phyloP scores from a whole-genome alignment of 2,113 vertebrate species.

The Anhinga anhinga region DNA sequence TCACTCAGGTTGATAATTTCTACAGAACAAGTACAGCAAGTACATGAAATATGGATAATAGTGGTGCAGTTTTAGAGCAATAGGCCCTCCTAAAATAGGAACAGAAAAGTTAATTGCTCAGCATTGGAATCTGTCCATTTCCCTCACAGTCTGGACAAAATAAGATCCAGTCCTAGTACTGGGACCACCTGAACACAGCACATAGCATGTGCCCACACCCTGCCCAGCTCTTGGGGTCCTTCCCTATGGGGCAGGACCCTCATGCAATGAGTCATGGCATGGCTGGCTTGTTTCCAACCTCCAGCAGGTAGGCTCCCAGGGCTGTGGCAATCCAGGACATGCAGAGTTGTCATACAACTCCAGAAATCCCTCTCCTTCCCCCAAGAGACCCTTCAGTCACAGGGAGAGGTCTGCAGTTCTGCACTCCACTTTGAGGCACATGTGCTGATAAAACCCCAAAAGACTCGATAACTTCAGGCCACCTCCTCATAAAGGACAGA shows the following conservation, averaged over 20 bases:
- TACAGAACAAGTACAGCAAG: background rate
- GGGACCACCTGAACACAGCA: rapidly evolving
- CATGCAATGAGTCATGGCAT: background rate
- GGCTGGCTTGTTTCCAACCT: background rate
- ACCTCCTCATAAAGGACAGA: background rate
- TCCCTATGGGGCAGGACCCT: background rate
- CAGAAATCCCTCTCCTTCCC: background rate
- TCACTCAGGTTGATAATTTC: background rate
- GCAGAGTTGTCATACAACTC: background rate
- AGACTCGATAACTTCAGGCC: background rate
- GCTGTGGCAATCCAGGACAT: background rate
- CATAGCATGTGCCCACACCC: rapidly evolving
- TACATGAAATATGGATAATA: background rate
- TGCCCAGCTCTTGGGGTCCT: background rate
- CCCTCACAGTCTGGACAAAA: background rate
- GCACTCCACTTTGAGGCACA: background rate
- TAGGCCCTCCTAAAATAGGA: background rate
- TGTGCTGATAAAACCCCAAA: background rate
- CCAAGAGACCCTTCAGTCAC: background rate
- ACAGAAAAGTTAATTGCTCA: background rate
- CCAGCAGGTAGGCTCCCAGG: background rate
- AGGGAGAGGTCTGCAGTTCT: background rate
- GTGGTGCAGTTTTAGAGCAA: background rate
- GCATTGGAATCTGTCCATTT: background rate
- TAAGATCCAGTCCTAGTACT: background rate